A percentile compares a stretch with the other conserved stretches of the same genome.
These are phyloP conservation scores for Daubentonia madagascariensis DNA, from an alignment of 2,113 vertebrate species.

Conservation along the genomic window DNA sequence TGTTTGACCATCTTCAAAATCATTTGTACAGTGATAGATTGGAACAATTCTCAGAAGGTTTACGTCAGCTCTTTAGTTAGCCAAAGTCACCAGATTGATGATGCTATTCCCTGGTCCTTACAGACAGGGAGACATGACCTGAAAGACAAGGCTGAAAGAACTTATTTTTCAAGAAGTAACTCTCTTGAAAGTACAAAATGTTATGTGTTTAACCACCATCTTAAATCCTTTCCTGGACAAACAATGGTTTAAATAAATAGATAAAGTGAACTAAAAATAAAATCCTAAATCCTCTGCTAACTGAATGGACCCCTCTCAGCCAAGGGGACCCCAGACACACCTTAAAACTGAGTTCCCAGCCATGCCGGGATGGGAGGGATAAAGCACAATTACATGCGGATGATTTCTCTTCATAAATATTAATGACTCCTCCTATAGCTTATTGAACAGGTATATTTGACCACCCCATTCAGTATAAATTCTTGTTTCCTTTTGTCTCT, in stretches of 20 bases:
- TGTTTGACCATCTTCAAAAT: constrained; percentile 16
- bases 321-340: too few relatives aligned
- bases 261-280: neutral
- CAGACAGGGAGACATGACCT: neutral
- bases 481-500: too few relatives aligned
- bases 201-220: constrained; percentile 24
- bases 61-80: neutral
- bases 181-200: constrained; percentile 29
- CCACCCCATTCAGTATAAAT: too few relatives aligned
- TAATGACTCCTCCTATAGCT: too few relatives aligned
- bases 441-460: too few relatives aligned
- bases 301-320: too few relatives aligned
- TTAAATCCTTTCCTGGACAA: constrained; percentile 28
- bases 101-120: constrained; percentile 37
- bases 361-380: too few relatives aligned
- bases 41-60: constrained; percentile 4
- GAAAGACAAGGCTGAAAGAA: constrained; percentile 27
- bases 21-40: constrained; percentile 33
- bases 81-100: constrained; percentile 35
- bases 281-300: too few relatives aligned
- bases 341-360: too few relatives aligned
- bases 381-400: too few relatives aligned
- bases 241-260: neutral
- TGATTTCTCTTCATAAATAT: too few relatives aligned
- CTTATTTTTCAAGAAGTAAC: constrained; percentile 39